Percentiles rank a stretch among this genome's conserved stretches.
Conservation (phyloP, 1,140 invertebrate genomes). For the Rhizoglyphus robini region DNA sequence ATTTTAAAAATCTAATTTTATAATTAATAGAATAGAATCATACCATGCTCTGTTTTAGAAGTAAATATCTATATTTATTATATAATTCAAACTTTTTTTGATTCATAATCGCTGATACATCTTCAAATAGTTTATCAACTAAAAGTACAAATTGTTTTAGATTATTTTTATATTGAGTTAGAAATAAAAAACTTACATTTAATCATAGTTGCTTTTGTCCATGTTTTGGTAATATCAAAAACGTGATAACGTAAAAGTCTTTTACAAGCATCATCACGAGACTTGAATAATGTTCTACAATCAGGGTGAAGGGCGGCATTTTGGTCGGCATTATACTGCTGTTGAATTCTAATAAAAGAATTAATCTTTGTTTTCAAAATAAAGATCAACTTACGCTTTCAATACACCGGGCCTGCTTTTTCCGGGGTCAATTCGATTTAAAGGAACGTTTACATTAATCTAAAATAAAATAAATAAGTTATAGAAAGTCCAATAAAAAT, state of each 20-base stretch:
- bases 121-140: slow-evolving; percentile 60
- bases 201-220: slow-evolving; percentile 48
- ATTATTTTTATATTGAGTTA: too few relatives aligned
- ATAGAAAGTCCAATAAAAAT: background rate
- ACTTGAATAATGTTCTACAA: slow-evolving; percentile 54
- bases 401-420: slow-evolving; percentile 11
- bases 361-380: background rate
- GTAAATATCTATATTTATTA: slow-evolving; percentile 58
- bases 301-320: slow-evolving; percentile 59
- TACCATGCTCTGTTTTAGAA: slow-evolving; percentile 73
- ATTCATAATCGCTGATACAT: slow-evolving; percentile 53
- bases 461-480: background rate
- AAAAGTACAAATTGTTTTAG: slow-evolving; percentile 23
- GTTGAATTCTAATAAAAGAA: slow-evolving; percentile 45
- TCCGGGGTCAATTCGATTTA: background rate
- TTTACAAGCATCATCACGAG: slow-evolving; percentile 59
- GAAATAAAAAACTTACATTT: slow-evolving; percentile 40
- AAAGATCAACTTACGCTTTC: slow-evolving; percentile 7
- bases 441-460: background rate
- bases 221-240: slow-evolving; percentile 51
- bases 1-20: background rate
- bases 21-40: slow-evolving; percentile 28
- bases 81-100: slow-evolving; percentile 58
- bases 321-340: slow-evolving; percentile 62
- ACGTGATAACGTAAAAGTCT: slow-evolving; percentile 67